These are phyloP conservation scores for Charanyca ferruginea DNA, from an alignment of 2,888 invertebrate species.

Conservation along the genomic window DNA sequence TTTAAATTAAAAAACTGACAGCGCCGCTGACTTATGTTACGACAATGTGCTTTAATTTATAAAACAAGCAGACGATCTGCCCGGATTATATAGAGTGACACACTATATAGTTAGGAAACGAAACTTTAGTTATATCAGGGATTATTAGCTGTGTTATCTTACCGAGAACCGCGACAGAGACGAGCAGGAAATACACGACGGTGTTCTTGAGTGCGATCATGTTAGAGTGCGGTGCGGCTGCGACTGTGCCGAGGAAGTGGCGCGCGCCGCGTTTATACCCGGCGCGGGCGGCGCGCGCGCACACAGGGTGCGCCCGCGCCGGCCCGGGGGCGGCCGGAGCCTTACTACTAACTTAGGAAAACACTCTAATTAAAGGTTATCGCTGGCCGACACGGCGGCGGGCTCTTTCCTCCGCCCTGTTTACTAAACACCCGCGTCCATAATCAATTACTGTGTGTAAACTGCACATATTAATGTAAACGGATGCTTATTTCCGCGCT, in stretches of 20 bases:
- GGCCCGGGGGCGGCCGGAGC: too few species aligned
- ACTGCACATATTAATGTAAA: conserved; percentile 32
- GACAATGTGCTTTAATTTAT: not conserved
- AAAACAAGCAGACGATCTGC: not conserved
- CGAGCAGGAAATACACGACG: conserved; percentile 76
- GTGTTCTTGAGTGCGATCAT: conserved; percentile 72
- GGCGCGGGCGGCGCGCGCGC: conserved; percentile 27
- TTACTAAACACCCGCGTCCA: conserved; percentile 46
- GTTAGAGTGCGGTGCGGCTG: conserved; percentile 33
- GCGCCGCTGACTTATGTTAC: not conserved
- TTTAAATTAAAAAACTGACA: not conserved
- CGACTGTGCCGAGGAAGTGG: conserved; percentile 44
- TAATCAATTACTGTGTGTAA: conserved; percentile 13
- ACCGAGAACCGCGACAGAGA: conserved; percentile 79
- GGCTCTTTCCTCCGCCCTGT: conserved; percentile 19
- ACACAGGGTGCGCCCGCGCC: conserved; percentile 57
- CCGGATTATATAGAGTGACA: too few species aligned
- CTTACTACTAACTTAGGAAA: not conserved
- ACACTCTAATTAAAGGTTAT: conserved; percentile 2
- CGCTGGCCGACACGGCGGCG: conserved; percentile 7
- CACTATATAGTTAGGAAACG: not conserved
- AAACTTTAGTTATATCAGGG: not conserved
- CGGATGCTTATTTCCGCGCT: conserved; percentile 27
- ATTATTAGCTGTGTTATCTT: conserved; percentile 44
- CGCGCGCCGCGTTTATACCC: conserved; percentile 70